Base-by-base conservation (phyloP, 2,888 invertebrate species). In the Heliconius sara region DNA sequence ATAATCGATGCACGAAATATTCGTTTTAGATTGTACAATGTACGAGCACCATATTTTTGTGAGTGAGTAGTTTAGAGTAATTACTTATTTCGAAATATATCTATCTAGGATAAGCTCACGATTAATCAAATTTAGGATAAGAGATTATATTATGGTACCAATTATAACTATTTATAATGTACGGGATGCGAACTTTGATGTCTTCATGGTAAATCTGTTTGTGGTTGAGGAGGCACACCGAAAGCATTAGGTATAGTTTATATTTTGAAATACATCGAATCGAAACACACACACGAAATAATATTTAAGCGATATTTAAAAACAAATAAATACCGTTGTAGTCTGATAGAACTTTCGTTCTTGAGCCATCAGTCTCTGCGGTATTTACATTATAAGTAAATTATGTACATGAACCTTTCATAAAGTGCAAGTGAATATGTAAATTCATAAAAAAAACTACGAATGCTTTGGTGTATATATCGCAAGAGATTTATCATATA, bases 341-440 rank as follows among this genome's bases (percentile, higher is more conserved):
- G 91, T 91, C 94, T 94, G 94, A 91, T 91, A 91, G 94, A 94
- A 93, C 93, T 76, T 82, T 47, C 78, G 94, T 94, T 94, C 94
- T 93, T 93, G 95, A 95, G 94, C 95, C 94, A 92, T 87, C 94
- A 93, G 92, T 92, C 90, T 91, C 88, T 86, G 85, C 87, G 91
- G 93, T 91, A 91, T 93, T 93, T 93, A 91, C 83, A 84, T 72
- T 71, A 77, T 34, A 16, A 73, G 74, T 34, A 43, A 16, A 66
- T 66, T 60, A 39, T 39, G 34, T 9, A 30, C n/a, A 63, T 30
- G 57, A 67, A 57, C 66, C 25, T 6, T 39, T n/a, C 19, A 57
- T 12, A 34, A 12, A 65, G 25, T 27, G 25, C 43, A 39, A 22
- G 6, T 6, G 27, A 63, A 65, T 63, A 9, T 43, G 43, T 39